phyloP scores from a whole-genome alignment of 53 echinoderm and acorn worm species.

The Henricia sp. region DNA sequence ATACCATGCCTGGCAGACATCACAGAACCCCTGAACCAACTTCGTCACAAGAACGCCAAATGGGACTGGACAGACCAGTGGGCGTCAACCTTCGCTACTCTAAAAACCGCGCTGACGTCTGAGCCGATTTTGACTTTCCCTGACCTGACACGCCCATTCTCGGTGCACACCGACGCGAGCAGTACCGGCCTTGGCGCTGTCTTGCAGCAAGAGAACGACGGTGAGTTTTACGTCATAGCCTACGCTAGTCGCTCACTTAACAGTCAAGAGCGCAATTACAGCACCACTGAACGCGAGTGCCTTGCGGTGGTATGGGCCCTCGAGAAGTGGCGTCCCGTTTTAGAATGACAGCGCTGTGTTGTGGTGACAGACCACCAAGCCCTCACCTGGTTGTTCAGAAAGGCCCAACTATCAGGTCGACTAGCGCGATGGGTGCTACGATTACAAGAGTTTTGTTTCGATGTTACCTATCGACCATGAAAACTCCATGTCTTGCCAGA shows the following conservation, averaged over 20 bases:
- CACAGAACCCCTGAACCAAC: conserved; percentile 19
- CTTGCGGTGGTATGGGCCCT: conserved; percentile 50
- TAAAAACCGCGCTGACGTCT: conserved; percentile 8
- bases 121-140: conserved; percentile 35
- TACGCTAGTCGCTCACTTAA: background rate
- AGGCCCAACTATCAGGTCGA: conserved; percentile 47
- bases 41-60: conserved; percentile 24
- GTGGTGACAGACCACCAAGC: conserved; percentile 63
- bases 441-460: conserved; percentile 55
- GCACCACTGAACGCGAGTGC: conserved; percentile 21
- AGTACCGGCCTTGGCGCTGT: conserved; percentile 34
- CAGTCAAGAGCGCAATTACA: conserved; percentile 12
- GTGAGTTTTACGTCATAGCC: background rate
- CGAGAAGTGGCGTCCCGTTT: conserved; percentile 46
- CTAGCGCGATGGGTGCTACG: conserved; percentile 58
- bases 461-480: background rate
- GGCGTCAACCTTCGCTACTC: background rate
- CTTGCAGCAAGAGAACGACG: conserved; percentile 16
- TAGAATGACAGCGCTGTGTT: background rate
- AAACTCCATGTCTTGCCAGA: background rate
- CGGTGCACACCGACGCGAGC: conserved; percentile 48
- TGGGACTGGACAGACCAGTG: conserved; percentile 29
- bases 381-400: conserved; percentile 56
- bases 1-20: conserved; percentile 21
- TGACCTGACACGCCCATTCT: conserved; percentile 4